Percentiles rank a stretch among this genome's conserved stretches.
phyloP scores from a whole-genome alignment of 2,888 invertebrate genomes.

The Euphydryas editha region DNA sequence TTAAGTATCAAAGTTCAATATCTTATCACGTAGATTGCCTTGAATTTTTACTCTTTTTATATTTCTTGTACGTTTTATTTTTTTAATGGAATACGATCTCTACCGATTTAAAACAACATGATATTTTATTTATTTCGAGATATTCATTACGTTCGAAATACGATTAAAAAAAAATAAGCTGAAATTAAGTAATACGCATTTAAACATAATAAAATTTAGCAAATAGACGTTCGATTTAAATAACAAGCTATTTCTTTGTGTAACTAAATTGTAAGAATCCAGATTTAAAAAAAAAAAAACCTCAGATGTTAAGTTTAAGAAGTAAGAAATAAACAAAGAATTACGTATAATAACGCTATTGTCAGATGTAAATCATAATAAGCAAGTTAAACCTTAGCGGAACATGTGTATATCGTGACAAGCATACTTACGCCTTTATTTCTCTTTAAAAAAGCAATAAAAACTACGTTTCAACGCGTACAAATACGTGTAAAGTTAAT shows the following conservation, averaged over 20 bases:
- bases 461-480: conserved; percentile 12
- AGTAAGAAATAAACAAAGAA: conserved; percentile 22
- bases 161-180: too few relatives aligned
- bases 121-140: too few relatives aligned
- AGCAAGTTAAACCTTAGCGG: conserved; percentile 12
- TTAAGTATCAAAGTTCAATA: conserved; percentile 30
- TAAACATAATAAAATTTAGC: too few relatives aligned
- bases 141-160: too few relatives aligned
- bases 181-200: too few relatives aligned
- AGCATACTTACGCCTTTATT: conserved; percentile 30
- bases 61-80: conserved; percentile 7
- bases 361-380: conserved; percentile 34
- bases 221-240: too few relatives aligned
- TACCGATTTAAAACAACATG: too few relatives aligned
- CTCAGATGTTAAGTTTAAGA: not conserved
- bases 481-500: conserved; percentile 10
- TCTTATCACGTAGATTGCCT: conserved; percentile 26
- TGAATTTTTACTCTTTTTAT: conserved; percentile 21
- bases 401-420: conserved; percentile 28
- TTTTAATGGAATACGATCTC: not conserved
- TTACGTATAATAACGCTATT: conserved; percentile 11
- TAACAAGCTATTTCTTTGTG: too few relatives aligned
- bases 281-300: not conserved
- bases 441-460: conserved; percentile 23
- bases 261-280: not conserved